phyloP scores from a whole-genome alignment of 2,113 vertebrate genomes.

The Tachysurus fulvidraco region DNA sequence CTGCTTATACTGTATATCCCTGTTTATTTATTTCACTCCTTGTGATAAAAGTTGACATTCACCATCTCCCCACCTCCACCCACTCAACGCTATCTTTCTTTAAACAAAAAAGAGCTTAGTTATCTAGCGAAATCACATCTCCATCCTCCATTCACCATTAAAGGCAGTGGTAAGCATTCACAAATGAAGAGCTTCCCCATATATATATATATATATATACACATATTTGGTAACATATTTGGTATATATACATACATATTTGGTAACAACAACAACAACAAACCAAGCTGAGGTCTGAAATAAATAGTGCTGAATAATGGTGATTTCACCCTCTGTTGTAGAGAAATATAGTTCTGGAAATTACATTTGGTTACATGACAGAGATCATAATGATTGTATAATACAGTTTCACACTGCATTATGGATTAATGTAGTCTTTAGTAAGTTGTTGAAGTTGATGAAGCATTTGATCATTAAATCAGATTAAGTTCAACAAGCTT shows the following conservation, averaged over 20 bases:
- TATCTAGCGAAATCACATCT: neutral
- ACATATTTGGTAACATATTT: too few species aligned
- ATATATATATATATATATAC: too few species aligned
- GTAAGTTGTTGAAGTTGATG: too few species aligned
- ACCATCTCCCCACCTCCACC: neutral
- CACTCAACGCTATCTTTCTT: neutral
- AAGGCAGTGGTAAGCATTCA: neutral
- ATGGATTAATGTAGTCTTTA: too few species aligned
- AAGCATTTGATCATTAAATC: neutral
- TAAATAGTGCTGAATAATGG: too few species aligned
- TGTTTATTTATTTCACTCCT: neutral
- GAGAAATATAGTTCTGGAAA: neutral
- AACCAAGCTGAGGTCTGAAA: too few species aligned
- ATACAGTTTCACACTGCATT: neutral
- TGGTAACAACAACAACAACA: too few species aligned
- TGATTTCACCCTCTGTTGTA: neutral
- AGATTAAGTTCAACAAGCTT: neutral
- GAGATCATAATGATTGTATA: neutral
- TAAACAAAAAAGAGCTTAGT: neutral
- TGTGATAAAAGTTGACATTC: neutral
- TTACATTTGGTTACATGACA: neutral
- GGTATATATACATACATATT: too few species aligned
- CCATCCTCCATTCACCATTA: too few species aligned
- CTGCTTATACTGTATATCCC: neutral
- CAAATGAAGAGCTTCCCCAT: neutral